These are phyloP conservation scores for Parnassius apollo DNA, from an alignment of 2,888 invertebrate genomes.

Conservation along the genomic window DNA sequence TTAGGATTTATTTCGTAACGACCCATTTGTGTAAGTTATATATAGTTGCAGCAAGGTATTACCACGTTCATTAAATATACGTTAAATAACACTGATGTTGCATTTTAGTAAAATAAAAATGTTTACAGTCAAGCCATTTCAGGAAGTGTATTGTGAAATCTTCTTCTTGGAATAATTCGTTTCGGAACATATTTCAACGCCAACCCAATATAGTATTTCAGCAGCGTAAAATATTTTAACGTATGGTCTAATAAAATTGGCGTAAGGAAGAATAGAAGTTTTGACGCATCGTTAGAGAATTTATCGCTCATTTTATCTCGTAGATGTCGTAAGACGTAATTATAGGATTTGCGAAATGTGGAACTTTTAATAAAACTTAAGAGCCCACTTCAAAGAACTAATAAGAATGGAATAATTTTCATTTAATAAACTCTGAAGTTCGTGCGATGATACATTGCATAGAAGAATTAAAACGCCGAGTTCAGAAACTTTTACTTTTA, in stretches of 20 bases:
- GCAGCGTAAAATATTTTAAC: conserved; percentile 11
- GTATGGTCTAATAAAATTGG: conserved; percentile 1
- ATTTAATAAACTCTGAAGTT: not conserved
- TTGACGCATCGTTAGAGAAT: not conserved
- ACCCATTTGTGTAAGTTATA: no score
- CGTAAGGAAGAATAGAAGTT: no score
- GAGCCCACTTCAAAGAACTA: not conserved
- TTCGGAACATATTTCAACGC: conserved; percentile 18
- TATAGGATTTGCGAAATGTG: not conserved
- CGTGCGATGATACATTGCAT: not conserved
- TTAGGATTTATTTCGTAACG: no score
- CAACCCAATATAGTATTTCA: conserved; percentile 6
- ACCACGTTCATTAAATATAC: no score
- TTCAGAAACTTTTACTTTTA: no score
- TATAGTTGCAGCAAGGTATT: no score
- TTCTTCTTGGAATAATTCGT: conserved; percentile 16
- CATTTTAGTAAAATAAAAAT: no score
- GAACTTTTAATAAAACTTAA: not conserved
- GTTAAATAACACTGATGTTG: no score
- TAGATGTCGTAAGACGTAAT: not conserved
- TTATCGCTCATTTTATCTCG: not conserved
- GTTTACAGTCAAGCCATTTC: no score
- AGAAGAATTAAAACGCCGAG: not conserved
- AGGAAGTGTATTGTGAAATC: not conserved
- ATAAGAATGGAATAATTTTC: not conserved